These are phyloP conservation scores for Pteronotus mesoamericanus DNA, from an alignment of 2,797 vertebrate species.

Conservation along the genomic window DNA sequence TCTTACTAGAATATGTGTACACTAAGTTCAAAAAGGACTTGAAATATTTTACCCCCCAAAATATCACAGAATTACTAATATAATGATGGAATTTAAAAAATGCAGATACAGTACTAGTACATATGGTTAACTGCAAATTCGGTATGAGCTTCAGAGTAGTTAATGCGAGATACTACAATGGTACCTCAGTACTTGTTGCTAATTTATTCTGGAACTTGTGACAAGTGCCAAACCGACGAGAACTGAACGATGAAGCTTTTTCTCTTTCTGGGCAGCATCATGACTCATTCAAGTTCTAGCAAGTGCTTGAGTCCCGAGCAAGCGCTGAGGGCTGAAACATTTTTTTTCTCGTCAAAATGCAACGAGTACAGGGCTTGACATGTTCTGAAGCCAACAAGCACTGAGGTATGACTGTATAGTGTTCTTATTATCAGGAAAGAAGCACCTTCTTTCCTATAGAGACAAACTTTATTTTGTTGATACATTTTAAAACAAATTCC, in stretches of 20 bases:
- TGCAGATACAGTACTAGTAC: neutral
- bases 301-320: too few species aligned
- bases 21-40: neutral
- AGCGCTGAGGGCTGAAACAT: neutral
- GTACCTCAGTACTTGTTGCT: neutral
- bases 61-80: neutral
- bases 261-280: neutral
- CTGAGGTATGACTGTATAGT: neutral
- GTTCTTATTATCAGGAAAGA: neutral
- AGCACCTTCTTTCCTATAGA: neutral
- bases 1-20: neutral
- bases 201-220: neutral
- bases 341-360: neutral
- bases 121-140: neutral
- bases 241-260: neutral
- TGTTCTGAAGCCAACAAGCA: neutral
- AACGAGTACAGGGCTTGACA: neutral
- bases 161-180: neutral
- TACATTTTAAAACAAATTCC: neutral
- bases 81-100: neutral
- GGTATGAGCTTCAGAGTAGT: neutral
- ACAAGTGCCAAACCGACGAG: neutral
- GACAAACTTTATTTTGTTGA: neutral
- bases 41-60: neutral
- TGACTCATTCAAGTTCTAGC: neutral